Base-by-base conservation (phyloP, 2,113 vertebrate species). In the Rhagologus leucostigma region DNA sequence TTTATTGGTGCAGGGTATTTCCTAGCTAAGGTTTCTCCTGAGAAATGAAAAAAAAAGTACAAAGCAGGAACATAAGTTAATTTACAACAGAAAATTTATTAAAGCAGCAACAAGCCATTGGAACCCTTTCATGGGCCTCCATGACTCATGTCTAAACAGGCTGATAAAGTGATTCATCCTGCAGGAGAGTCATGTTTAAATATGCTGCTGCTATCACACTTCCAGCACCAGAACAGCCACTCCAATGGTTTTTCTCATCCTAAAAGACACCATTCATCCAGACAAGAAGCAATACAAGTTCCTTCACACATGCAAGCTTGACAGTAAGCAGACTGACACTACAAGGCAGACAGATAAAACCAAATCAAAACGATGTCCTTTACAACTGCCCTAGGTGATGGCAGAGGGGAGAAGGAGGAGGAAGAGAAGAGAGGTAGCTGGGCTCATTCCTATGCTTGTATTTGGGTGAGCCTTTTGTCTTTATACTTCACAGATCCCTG, bases 281-380 rank as follows among this genome's bases (percentile, higher is more conserved):
- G 55, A 74, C 42, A 90, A 73, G 27, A 50, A 64, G 50, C 27
- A 69, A 46, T 63, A 46, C 50, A 73, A 62, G 30, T 90, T 89
- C 47, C 67, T 81, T 93, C 44, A 59, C 50, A 85, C 71, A 41
- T 71, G 39, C 29, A 84, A 81, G 76, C 65, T 88, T 95, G 92
- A 86, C 55, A 85, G 64, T 86, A 95, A 97, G 88, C 79, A 96
- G 68, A 57, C 73, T 96, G 84, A 71, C 79, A 75, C 75, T 71
- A 80, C 73, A 85, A 85, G 81, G 52, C 83, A 21, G 81, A 75
- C 10, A 30, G 88, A 92, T 53, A 89, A 90, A 94, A 96, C 76
- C 7, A 10, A 94, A 95, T 84, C 73, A 91, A 77, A 94, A 93
- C 44, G 87, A 56, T 63, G 42, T 20, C 53, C 47, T 85, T 57